Conservation (phyloP, 2,888 invertebrate species). For the Anarsia innoxiella region DNA sequence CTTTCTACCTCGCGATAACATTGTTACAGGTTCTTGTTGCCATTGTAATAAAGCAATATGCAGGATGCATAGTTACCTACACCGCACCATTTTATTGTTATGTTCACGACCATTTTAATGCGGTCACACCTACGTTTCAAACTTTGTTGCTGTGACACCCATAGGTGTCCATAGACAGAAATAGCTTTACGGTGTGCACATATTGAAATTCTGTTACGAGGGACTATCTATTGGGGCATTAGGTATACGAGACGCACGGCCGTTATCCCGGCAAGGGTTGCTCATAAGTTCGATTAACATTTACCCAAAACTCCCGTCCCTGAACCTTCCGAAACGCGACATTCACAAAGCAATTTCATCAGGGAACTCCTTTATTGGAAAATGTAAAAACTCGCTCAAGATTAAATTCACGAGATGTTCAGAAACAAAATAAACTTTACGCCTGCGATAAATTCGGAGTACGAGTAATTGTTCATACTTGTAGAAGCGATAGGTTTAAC, state of each 20-base stretch:
- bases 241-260: not conserved
- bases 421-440: conserved; percentile 4
- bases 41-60: conserved; percentile 10
- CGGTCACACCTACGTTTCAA: conserved; percentile 2
- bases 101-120: conserved; percentile 5
- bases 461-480: too few relatives aligned
- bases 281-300: conserved; percentile 8
- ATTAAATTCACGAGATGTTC: too few relatives aligned
- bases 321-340: conserved; percentile 6
- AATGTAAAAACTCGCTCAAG: too few relatives aligned
- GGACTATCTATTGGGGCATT: conserved; percentile 1
- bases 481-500: conserved; percentile 4
- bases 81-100: conserved; percentile 2
- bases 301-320: not conserved
- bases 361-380: too few relatives aligned
- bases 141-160: conserved; percentile 12
- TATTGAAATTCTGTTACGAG: conserved; percentile 2
- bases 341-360: too few relatives aligned
- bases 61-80: too few relatives aligned
- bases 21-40: conserved; percentile 22
- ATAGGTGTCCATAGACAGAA: not conserved
- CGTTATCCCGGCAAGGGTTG: conserved; percentile 7
- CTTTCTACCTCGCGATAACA: conserved; percentile 26
- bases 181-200: not conserved
- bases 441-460: conserved; percentile 1